Evolutionary conservation across 2,888 invertebrate genomes (phyloP), one percentile per base, ranked within the genome.

Genomic region (Amiota minor): DNA sequence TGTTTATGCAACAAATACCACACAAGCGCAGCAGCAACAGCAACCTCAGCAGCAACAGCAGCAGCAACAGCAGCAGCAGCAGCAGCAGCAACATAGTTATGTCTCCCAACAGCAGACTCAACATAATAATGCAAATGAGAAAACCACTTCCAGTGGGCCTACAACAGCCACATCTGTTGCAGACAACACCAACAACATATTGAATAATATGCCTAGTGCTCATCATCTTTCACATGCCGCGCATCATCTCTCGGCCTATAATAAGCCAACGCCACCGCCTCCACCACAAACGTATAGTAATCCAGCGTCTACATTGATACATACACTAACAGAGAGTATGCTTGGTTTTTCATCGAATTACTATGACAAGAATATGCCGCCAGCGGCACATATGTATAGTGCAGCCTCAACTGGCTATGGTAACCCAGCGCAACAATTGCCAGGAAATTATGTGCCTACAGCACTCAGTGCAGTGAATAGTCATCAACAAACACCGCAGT

Each of bases 321-420:
- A 89, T 74, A 81, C 88, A 0, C 79, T 89, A 1, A 82, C 89
- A 11, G 88, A 89, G 64, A 85, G 86, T 14, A 85, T 90, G 77
- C 46, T 90, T 59, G 86, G 87, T 2, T 80, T 89, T 72, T 76
- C 85, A 2, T 74, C 79, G 4, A 80, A 84, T 68, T 93, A 92
- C 79, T 92, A 92, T 75, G 92, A 93, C 68, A 92, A 93, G 85
- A 90, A 90, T 45, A 91, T 91, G 87, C 92, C 92, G 82, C 92
- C 92, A 87, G 92, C 92, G 0, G 92, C 92, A 0, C 92, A 92
- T 71, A 91, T 92, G 89, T 92, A 91, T 80, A 92, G 91, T 74
- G 84, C 84, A 2, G 64, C 71, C 2, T 65, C 74, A 35, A 72
- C 77, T 45, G 76, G 76, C 0, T 87, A 87, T 67, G 87, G 87